Evolutionary conservation across 2,888 invertebrate species (phyloP), one percentile per base, ranked within the genome.

Genomic region (Oligia latruncula): DNA sequence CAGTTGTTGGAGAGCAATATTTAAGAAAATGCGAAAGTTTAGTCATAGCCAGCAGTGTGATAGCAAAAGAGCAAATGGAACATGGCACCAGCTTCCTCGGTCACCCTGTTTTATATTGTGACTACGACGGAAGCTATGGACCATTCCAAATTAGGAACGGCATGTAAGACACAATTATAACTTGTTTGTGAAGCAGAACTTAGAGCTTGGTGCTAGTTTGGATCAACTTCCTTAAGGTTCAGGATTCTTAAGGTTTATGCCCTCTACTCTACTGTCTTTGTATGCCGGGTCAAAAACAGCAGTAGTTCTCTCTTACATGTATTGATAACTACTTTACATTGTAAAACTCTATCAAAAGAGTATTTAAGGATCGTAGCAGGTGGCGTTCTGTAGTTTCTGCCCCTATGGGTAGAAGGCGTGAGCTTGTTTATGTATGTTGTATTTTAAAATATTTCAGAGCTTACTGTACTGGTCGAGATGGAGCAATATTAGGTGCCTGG

Each of bases 1-100:
- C 92, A 70, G 89, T 92, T 77, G 91, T 97, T 70, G 98, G 98
- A 68, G 95, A 95, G 68, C 96, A 97, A 90, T 98, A 98, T 93
- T 93, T 98, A 77, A 95, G 98, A 87, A 96, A 97, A 92, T 98
- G 98, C 92, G 98, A 98, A 93, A 98, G 98, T 93, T 93, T 97
- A 84, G 95, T 97, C 58, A 96, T 97, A 83, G 97, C 97, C 8
- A 95, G 97, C 89, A 93, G 93, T 9, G 92, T 94, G 77, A 96
- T 98, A 84, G 93, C 95, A 76, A 93, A 95, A 71, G 97, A 97
- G 91, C 97, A 98, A 89, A 93, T 93, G 8, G 94, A 95, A 40
- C 98, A 98, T 91, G 98, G 98, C 35, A 97, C 97, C 5, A 93
- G 89, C 35, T 96, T 97, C 88, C 94, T 97, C 49, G 97, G 97